Evolutionary conservation across 2,888 invertebrate genomes (phyloP).

Genomic region (Drosophila peninsularis): DNA sequence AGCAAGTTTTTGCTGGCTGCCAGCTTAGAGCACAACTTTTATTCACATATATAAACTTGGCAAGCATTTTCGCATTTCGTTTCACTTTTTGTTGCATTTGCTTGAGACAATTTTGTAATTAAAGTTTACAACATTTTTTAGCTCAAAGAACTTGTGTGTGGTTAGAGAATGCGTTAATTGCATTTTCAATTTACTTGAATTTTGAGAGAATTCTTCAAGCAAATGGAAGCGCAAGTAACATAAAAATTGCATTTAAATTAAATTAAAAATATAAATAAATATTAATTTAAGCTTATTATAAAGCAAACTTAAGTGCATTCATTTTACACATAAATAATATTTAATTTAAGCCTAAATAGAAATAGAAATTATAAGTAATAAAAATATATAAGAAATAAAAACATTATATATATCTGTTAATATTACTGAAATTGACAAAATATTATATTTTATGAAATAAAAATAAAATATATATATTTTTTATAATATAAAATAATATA

Average conservation of each 20-base stretch:
- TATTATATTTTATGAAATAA: too few species aligned
- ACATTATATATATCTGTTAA: too few species aligned
- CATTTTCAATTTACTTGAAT: not conserved
- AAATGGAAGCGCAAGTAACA: not conserved
- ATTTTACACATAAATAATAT: too few species aligned
- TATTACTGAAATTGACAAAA: too few species aligned
- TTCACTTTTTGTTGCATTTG: constrained; percentile 26
- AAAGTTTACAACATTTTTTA: constrained; percentile 7
- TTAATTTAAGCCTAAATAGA: not conserved
- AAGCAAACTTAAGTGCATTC: not conserved
- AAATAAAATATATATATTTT: too few species aligned
- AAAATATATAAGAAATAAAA: too few species aligned
- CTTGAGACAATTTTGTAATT: constrained; percentile 22
- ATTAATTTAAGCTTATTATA: not conserved
- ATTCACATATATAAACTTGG: constrained; percentile 32
- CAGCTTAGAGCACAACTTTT: constrained; percentile 33
- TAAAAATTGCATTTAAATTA: not conserved
- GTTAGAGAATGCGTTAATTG: not conserved
- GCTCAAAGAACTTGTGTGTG: not conserved
- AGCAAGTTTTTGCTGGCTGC: constrained; percentile 26
- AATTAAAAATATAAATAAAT: not conserved
- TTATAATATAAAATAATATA: too few species aligned
- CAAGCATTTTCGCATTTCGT: constrained; percentile 7
- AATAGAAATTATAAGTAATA: not conserved
- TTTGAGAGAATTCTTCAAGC: not conserved